phyloP scores from a whole-genome alignment of 1,140 invertebrate species.

The Brachionus paranguensis region DNA sequence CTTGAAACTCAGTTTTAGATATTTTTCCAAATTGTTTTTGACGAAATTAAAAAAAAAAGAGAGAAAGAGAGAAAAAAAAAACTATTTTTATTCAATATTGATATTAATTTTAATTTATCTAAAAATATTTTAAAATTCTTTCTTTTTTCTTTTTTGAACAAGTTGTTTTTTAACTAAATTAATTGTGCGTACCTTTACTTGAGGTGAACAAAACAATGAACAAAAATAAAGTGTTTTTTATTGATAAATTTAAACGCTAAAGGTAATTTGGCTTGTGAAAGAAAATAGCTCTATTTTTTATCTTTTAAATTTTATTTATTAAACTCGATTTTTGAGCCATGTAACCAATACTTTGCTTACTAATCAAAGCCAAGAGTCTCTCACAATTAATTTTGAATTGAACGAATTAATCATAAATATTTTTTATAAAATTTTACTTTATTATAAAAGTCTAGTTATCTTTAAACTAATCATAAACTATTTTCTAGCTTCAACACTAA shows the following conservation, averaged over 20 bases:
- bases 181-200: constrained; percentile 32
- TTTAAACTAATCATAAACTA: constrained; percentile 27
- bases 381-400: constrained; percentile 2
- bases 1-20: neutral
- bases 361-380: neutral
- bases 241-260: neutral
- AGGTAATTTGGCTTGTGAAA: neutral
- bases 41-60: neutral
- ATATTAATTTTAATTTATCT: constrained; percentile 29
- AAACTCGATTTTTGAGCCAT: neutral
- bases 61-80: neutral
- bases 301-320: constrained; percentile 7
- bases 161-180: constrained; percentile 13
- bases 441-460: neutral
- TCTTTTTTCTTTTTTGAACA: neutral
- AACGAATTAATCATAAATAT: constrained; percentile 31
- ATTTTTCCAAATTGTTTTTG: neutral
- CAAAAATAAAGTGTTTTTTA: constrained; percentile 17
- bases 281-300: constrained; percentile 10
- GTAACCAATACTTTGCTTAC: constrained; percentile 11
- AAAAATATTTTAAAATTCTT: constrained; percentile 6
- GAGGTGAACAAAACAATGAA: constrained; percentile 12
- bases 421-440: neutral
- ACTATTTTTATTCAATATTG: constrained; percentile 22
- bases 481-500: neutral